These are phyloP conservation scores for Indicator indicator DNA, from an alignment of 2,113 vertebrate genomes.

Conservation along the genomic window DNA sequence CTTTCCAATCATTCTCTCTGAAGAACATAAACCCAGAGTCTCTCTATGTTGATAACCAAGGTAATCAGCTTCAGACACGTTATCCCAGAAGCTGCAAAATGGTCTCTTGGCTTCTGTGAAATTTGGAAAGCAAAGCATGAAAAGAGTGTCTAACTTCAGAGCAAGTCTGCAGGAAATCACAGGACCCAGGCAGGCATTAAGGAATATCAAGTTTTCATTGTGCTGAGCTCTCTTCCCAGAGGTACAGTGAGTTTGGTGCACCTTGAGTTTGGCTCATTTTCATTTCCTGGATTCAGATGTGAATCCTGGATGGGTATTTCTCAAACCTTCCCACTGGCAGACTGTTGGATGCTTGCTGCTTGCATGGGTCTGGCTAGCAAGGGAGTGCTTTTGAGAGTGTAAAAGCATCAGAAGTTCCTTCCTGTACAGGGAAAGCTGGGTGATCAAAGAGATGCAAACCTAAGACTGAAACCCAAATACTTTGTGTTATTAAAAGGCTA, in stretches of 20 bases:
- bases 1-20: neutral
- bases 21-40: neutral
- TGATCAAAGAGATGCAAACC: neutral
- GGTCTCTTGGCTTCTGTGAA: neutral
- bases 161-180: neutral
- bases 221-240: neutral
- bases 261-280: neutral
- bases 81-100: neutral
- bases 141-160: neutral
- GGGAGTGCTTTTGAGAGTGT: neutral
- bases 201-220: neutral
- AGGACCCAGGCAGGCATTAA: neutral
- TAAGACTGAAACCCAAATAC: neutral
- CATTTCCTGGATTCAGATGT: neutral
- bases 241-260: neutral
- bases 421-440: neutral
- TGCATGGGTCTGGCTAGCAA: neutral
- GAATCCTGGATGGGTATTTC: neutral
- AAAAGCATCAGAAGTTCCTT: neutral
- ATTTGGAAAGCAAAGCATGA: neutral
- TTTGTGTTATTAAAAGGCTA: neutral
- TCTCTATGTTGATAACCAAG: neutral
- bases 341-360: neutral
- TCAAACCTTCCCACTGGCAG: neutral
- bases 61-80: neutral